A percentile compares a stretch with the other conserved stretches of the same genome.
Evolutionary conservation across 1,140 invertebrate genomes (phyloP).

Genomic region (Sarcophaga bullata): DNA sequence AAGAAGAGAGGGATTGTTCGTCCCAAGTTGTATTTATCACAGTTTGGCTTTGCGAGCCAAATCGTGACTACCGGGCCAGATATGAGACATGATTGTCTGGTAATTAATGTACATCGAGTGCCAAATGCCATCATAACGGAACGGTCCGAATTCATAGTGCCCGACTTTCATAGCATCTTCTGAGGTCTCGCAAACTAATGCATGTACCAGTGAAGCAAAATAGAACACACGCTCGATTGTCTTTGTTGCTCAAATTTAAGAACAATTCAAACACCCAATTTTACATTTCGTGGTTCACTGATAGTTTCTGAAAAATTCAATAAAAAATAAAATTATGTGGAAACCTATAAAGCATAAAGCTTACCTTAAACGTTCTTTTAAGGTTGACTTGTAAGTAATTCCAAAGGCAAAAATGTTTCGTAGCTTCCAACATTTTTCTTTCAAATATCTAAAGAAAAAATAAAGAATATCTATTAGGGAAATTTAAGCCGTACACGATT

Average conservation of each 20-base stretch:
- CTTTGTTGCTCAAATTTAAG: slow-evolving; percentile 93
- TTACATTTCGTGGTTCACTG: slow-evolving; percentile 93
- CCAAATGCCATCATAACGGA: slow-evolving; percentile 91
- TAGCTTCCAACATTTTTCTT: slow-evolving; percentile 97
- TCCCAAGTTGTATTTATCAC: no score
- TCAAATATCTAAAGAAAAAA: slow-evolving; percentile 82
- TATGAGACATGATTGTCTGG: slow-evolving; percentile 98
- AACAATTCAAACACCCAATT: slow-evolving; percentile 96
- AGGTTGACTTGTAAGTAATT: slow-evolving; percentile 96
- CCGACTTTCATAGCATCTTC: slow-evolving; percentile 97
- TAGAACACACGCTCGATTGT: slow-evolving; percentile 95
- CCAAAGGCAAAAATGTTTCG: slow-evolving; percentile 98
- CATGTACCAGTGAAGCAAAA: slow-evolving; percentile 99
- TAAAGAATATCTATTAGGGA: background rate
- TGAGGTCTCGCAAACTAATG: slow-evolving; percentile 97
- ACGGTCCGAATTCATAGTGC: slow-evolving; percentile 93
- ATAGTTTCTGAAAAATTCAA: slow-evolving; percentile 79
- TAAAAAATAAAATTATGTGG: background rate
- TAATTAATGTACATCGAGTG: slow-evolving; percentile 98
- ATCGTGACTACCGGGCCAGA: slow-evolving; percentile 97
- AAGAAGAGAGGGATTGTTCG: no score
- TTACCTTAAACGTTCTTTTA: slow-evolving; percentile 67
- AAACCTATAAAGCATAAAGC: background rate
- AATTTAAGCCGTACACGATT: background rate
- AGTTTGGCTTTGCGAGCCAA: slow-evolving; percentile 95